A percentile compares a stretch with the other conserved stretches of the same genome.
phyloP scores from a whole-genome alignment of 2,888 invertebrate genomes.

The Lasioglossum zephyrum region DNA sequence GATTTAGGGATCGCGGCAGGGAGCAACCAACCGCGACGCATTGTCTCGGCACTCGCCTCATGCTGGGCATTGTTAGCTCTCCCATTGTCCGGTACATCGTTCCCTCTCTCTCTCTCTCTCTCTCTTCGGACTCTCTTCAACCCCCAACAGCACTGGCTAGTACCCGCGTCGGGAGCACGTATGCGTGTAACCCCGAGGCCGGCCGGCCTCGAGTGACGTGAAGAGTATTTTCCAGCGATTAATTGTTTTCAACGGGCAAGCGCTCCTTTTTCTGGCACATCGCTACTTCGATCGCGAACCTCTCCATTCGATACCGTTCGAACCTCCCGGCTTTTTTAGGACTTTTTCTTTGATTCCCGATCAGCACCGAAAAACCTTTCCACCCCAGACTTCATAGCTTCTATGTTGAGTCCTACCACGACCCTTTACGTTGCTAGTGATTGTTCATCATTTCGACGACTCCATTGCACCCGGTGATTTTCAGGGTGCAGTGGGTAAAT shows the following conservation, averaged over 20 bases:
- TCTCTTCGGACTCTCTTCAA: not conserved
- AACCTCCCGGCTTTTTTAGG: not conserved
- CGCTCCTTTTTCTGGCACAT: constrained; percentile 48
- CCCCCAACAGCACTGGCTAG: constrained; percentile 50
- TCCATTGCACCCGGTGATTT: not conserved
- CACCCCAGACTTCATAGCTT: not conserved
- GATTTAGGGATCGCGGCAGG: constrained; percentile 80
- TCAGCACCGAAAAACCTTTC: not conserved
- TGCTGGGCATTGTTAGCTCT: constrained; percentile 81
- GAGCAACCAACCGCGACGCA: constrained; percentile 75
- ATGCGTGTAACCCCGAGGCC: constrained; percentile 49
- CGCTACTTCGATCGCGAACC: constrained; percentile 26
- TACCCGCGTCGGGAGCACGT: constrained; percentile 42
- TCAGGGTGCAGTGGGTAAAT: not conserved
- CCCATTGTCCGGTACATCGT: constrained; percentile 77
- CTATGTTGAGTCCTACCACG: not conserved
- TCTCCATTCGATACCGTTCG: not conserved
- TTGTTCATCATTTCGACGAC: not conserved
- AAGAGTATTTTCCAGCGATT: constrained; percentile 64
- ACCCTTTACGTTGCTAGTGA: not conserved
- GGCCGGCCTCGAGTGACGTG: constrained; percentile 53
- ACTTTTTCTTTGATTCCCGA: not conserved
- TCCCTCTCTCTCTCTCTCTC: not conserved
- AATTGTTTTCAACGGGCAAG: constrained; percentile 59
- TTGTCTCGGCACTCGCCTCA: constrained; percentile 80